Conservation (phyloP, 1,140 invertebrate genomes). For the Meloidogyne hapla region DNA sequence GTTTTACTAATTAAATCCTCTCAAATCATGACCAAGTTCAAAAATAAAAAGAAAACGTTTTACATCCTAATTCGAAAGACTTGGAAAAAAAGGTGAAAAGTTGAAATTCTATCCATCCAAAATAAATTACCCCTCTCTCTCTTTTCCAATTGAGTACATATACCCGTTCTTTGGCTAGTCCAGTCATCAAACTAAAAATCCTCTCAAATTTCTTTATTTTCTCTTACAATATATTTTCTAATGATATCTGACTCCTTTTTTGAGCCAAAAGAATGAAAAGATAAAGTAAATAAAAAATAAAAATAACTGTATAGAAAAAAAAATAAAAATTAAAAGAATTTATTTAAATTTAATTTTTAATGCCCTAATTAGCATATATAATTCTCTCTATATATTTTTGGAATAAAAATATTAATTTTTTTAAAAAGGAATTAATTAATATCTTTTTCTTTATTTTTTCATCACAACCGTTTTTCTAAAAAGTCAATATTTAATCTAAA, state of each 20-base stretch:
- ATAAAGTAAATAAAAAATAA: background rate
- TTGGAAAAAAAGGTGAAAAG: background rate
- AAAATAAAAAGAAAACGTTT: background rate
- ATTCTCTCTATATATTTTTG: background rate
- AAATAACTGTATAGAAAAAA: background rate
- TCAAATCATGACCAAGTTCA: too few relatives aligned
- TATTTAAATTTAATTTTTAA: constrained; percentile 7
- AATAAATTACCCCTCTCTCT: background rate
- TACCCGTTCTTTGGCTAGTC: background rate
- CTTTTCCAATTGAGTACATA: background rate
- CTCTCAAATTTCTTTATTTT: background rate
- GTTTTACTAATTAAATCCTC: too few relatives aligned
- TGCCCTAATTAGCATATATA: background rate
- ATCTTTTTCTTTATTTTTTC: background rate
- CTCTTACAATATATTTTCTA: background rate
- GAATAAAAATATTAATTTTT: too few relatives aligned
- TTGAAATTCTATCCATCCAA: background rate
- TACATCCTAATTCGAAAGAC: background rate
- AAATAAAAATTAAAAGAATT: background rate
- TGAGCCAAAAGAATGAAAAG: too few relatives aligned
- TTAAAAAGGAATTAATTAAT: background rate
- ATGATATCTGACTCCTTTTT: background rate
- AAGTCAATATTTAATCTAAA: constrained; percentile 64
- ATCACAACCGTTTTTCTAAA: constrained; percentile 33
- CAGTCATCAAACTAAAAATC: background rate